Percentiles rank a stretch among this genome's conserved stretches.
phyloP scores from a whole-genome alignment of 2,113 vertebrate species.

The Sinosuthora webbiana region DNA sequence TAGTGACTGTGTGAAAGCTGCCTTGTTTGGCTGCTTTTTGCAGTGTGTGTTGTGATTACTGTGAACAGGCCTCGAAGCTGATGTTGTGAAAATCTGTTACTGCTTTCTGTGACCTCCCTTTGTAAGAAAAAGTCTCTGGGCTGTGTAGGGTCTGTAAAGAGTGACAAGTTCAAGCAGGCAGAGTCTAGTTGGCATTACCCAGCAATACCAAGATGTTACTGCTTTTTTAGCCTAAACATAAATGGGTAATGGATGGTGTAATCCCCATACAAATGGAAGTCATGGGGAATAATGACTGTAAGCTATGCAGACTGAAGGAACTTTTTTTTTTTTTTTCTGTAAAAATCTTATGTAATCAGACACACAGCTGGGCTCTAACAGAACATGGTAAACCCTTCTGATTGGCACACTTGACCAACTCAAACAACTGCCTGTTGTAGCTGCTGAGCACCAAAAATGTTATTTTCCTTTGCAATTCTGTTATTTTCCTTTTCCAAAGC shows the following conservation, averaged over 20 bases:
- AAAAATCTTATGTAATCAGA: background rate
- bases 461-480: background rate
- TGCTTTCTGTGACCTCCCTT: background rate
- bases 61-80: background rate
- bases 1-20: background rate
- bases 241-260: background rate
- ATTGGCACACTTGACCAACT: background rate
- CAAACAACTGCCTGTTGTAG: background rate
- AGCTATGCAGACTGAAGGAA: background rate
- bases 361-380: background rate
- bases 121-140: background rate
- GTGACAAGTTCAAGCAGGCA: background rate
- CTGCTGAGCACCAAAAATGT: background rate
- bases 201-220: background rate
- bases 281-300: background rate
- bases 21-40: background rate
- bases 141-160: background rate
- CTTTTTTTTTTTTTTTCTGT: background rate
- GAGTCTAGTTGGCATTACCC: background rate
- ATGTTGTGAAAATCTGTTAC: background rate
- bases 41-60: background rate
- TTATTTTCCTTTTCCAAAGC: background rate
- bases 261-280: background rate
- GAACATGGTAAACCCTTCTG: background rate
- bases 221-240: background rate